Evolutionary conservation across 1,140 invertebrate species (phyloP), one percentile per base, ranked within the genome.

Genomic region (Brachionus paranguensis): DNA sequence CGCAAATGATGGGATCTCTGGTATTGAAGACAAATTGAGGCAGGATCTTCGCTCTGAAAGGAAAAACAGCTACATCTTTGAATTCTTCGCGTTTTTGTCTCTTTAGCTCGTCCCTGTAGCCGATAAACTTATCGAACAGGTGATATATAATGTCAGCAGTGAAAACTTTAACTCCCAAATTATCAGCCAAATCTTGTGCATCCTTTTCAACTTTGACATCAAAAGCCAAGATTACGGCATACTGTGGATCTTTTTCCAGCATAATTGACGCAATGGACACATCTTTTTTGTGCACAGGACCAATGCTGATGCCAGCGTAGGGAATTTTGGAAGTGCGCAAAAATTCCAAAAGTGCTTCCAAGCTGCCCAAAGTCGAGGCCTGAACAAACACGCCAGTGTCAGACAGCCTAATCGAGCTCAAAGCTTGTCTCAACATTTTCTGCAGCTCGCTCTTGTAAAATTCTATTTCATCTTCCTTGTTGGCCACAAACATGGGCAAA

Each of bases 81-180:
- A 96, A 94, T 88, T 99, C 95, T 85, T 98, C 95, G 12, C 96
- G 92, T 88, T 96, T 97, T 88, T 93, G 93, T 86, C 93, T 92
- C 87, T 94, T 96, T n/a, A 98, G 90, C 86, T 99, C 95, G 78
- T 98, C 96, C 78, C 95, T 91, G 89, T 96, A 98, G 17, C 94
- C 93, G 85, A 93, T 96, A 91, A 99, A 99, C 88, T 94, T 94
- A 90, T 99, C 97, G 90, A 99, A 98, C 84, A 99, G 91, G 91
- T 99, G 98, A 91, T 99, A 99, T 87, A 99, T 99, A 88, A 99
- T 99, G 89, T 99, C 97, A 2, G 98, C 98, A 84, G 96, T 94
- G 92, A 99, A 99, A 87, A 99, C 97, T 90, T 94, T 96, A 55
- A 99, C 96, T 78, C 84, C 84, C 60, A 97, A 88, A 70, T 93